A percentile compares a stretch with the other conserved stretches of the same genome.
phyloP scores from a whole-genome alignment of 1,140 invertebrate species.

The Hyphantria cunea region DNA sequence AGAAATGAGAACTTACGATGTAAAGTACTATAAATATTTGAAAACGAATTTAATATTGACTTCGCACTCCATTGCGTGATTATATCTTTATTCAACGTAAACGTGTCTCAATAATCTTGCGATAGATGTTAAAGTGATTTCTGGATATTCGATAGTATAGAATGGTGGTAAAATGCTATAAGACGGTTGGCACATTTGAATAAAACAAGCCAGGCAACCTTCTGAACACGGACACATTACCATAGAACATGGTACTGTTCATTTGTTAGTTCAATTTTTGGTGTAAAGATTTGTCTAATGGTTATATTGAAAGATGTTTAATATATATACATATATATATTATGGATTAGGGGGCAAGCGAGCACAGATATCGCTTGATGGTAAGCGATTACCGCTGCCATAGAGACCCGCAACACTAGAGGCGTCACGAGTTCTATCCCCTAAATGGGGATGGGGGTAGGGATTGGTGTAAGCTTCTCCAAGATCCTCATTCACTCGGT shows the following conservation, averaged over 20 bases:
- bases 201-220: slow-evolving; percentile 25
- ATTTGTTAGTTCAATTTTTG: slow-evolving; percentile 17
- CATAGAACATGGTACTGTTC: slow-evolving; percentile 31
- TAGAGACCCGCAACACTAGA: too few species aligned
- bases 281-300: slow-evolving; percentile 31
- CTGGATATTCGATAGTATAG: background rate
- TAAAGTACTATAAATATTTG: background rate
- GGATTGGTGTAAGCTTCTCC: too few species aligned
- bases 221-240: slow-evolving; percentile 25
- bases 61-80: background rate
- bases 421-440: too few species aligned
- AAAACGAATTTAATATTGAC: background rate
- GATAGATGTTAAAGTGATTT: background rate
- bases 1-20: slow-evolving; percentile 23
- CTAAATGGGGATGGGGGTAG: too few species aligned
- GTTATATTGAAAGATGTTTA: too few species aligned
- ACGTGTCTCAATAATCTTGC: background rate
- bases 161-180: slow-evolving; percentile 1
- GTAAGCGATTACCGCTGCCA: too few species aligned
- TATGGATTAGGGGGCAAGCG: too few species aligned
- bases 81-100: background rate
- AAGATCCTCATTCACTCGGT: too few species aligned
- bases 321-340: too few species aligned
- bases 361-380: too few species aligned
- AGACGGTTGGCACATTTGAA: slow-evolving; percentile 21